These are phyloP conservation scores for Hyperoplus lanceolatus DNA, from an alignment of 2,797 vertebrate genomes.

Conservation along the genomic window DNA sequence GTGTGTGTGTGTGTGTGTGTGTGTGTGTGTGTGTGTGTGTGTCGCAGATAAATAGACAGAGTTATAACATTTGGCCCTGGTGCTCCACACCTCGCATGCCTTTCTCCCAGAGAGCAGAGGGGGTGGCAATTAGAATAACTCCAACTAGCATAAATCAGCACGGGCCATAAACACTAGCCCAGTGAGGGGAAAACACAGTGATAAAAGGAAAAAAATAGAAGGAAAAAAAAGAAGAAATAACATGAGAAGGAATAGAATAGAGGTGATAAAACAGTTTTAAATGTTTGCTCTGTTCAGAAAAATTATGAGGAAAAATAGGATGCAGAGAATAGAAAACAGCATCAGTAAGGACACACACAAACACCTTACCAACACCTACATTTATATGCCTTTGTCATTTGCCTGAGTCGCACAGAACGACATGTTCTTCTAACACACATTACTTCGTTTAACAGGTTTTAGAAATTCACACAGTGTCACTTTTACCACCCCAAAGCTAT, in stretches of 20 bases:
- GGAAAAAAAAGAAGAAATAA: background rate
- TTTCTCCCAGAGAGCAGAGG: conserved; percentile 29
- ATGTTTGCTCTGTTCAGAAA: conserved; percentile 43
- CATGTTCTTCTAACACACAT: background rate
- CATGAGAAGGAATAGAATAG: conserved; percentile 31
- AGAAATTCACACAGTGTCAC: background rate
- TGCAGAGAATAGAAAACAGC: background rate
- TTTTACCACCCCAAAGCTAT: background rate
- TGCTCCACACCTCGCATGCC: conserved; percentile 40
- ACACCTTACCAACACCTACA: background rate
- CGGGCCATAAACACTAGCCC: conserved; percentile 42
- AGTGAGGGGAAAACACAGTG: background rate
- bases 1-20: background rate
- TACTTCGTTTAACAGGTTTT: conserved; percentile 11
- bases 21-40: conserved; percentile 7
- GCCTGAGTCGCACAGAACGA: conserved; percentile 3
- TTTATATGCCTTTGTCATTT: conserved; percentile 7
- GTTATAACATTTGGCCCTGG: conserved; percentile 42
- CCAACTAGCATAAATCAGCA: conserved; percentile 57
- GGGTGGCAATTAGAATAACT: conserved; percentile 57
- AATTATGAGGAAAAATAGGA: conserved; percentile 20
- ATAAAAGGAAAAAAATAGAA: conserved; percentile 27
- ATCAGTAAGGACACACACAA: background rate
- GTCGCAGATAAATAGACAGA: conserved; percentile 32
- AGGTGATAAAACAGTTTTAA: conserved; percentile 60